A percentile compares a stretch with the other conserved stretches of the same genome.
Conservation (phyloP, 2,113 vertebrate species). For the Hippocampus comes region DNA sequence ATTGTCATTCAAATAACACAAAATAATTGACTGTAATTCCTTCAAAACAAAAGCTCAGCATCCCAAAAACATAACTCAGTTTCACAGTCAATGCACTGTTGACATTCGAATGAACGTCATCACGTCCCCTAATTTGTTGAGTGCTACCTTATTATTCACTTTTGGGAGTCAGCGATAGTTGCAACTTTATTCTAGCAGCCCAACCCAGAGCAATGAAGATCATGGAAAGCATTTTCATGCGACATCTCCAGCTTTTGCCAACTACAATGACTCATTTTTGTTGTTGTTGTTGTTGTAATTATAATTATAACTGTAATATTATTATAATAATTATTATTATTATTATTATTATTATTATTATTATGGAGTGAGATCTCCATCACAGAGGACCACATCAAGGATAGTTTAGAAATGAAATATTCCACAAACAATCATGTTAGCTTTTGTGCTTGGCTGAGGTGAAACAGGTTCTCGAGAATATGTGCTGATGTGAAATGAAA, state of each 20-base stretch:
- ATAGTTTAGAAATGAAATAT: conserved; percentile 52
- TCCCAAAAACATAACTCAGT: neutral
- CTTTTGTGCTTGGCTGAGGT: neutral
- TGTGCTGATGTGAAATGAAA: conserved; percentile 13
- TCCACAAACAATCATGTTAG: neutral
- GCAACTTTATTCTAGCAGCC: conserved; percentile 20
- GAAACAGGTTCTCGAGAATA: neutral
- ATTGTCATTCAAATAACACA: neutral
- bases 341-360: neutral
- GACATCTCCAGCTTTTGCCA: conserved; percentile 72
- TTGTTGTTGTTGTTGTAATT: no score
- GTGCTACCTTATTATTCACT: conserved; percentile 39
- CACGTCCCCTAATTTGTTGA: conserved; percentile 27
- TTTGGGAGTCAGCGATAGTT: conserved; percentile 26
- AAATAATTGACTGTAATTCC: neutral
- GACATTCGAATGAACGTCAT: conserved; percentile 15
- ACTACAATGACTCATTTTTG: no score
- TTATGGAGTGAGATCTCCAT: conserved; percentile 20
- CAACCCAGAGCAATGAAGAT: neutral
- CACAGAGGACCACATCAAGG: conserved; percentile 29
- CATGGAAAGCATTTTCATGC: conserved; percentile 57
- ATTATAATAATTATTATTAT: no score
- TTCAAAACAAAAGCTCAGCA: neutral
- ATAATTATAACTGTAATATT: no score
- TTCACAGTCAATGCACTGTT: neutral